Base-by-base conservation (phyloP, 2,797 vertebrate genomes). In the Lepus townsendii region DNA sequence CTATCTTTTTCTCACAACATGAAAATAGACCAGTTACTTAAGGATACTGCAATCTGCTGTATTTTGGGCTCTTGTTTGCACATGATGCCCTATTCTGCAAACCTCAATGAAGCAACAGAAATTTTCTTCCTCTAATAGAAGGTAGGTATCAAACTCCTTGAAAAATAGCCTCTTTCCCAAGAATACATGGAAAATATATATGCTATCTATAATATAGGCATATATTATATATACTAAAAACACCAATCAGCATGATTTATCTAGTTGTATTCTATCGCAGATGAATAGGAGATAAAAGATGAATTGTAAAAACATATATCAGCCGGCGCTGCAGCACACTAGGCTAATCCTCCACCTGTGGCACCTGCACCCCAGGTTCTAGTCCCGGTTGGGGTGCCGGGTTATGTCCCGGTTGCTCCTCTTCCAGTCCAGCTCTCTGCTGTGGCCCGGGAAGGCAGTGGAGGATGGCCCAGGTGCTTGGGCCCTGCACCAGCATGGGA, bases 191-290 rank as follows among this genome's bases (percentile, higher is more conserved):
- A 2, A 77, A 50, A 42, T 42, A 42, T 42, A 42, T 42, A 42
- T 42, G 8, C 42, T 42, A 42, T 42, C 68, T 10, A 68, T 7
- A 60, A 86, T 68, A 73, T 30, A 72, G 66, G 78, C 35, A 24
- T 57, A 57, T 13, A 27, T n/a, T 71, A 72, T 84, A 76, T 57
- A 90, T 9, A 71, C 60, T 84, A 73, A 68, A 85, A 93, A 83
- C 7, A 79, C 11, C 62, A 79, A 19, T 30, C 38, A 30, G 60
- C 65, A 27, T 71, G 47, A 69, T 65, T 83, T 82, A 52, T 79
- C 11, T 8, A 71, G 42, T 66, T 76, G 27, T 30, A n/a, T 27
- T 93, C 11, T 69, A 26, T 5, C 60, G 52, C 11, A 91, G 35
- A 65, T 76, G 20, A 82, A 38, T 35, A 52, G 30, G 35, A 89